Evolutionary conservation across 2,888 invertebrate species (phyloP), one percentile per base, ranked within the genome.

Genomic region (Thumatha senex): DNA sequence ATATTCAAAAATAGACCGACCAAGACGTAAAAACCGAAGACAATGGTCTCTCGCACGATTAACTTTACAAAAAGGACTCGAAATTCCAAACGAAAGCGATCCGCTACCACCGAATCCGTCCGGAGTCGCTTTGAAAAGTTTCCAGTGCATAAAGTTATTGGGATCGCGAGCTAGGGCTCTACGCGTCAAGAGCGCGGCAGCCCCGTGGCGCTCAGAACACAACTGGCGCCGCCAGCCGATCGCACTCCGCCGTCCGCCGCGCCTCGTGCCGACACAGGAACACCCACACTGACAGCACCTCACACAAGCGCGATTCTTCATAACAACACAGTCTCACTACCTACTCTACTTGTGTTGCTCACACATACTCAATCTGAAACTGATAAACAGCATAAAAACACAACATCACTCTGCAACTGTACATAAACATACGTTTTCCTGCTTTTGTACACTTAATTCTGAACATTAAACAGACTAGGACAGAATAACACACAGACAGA

Each of bases 1-100:
- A 87, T 87, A 90, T 88, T 89, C 90, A 89, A 89, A 91, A 91
- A 91, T 91, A 90, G 91, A 89, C 81, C 81, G 82, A 83, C 80
- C 72, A 76, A 78, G 74, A 78, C 67, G 76, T 73, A 76, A 72
- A 80, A 82, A 84, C 82, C 81, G 80, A 82, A 77, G 72, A 81
- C 78, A 74, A 70, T 77, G 76, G 72, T 72, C 71, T 76, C 73
- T 72, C 67, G 67, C 77, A 78, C 76, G 77, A 73, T 70, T 66
- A 67, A 72, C 67, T 69, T 64, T 66, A 74, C 73, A 8, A 71
- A 63, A 72, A 63, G 74, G 67, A 72, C 66, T 75, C 74, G 76
- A 76, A 69, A 76, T 73, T 68, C 67, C 64, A 73, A 74, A 75
- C 72, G 69, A 74, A 70, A 74, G 67, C 63, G 70, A 70, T 74